Evolutionary conservation across 2,888 invertebrate genomes (phyloP).

Genomic region (Tupiocoris notatus): DNA sequence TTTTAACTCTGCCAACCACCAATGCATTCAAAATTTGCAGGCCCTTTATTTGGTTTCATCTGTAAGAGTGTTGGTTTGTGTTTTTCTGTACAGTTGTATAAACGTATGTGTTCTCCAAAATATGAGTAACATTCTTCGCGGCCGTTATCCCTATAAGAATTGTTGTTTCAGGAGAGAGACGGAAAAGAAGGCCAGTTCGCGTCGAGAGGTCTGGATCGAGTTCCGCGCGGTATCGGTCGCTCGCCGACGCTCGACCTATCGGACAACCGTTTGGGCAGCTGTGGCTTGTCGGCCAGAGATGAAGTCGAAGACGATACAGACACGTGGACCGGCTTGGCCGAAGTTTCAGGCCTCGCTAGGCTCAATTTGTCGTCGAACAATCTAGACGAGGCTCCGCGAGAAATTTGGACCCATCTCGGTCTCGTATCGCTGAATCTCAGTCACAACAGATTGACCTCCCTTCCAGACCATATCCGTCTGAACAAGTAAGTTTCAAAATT

Average conservation of each 20-base stretch:
- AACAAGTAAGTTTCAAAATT: background rate
- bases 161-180: conserved; percentile 16
- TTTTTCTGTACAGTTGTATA: too few relatives aligned
- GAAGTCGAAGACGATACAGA: conserved; percentile 16
- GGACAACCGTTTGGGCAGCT: conserved; percentile 62
- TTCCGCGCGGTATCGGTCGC: conserved; percentile 63
- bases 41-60: too few relatives aligned
- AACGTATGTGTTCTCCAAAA: too few relatives aligned
- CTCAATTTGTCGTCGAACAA: conserved; percentile 27
- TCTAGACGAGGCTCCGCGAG: conserved; percentile 13
- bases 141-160: background rate
- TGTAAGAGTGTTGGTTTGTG: too few relatives aligned
- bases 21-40: too few relatives aligned
- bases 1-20: too few relatives aligned
- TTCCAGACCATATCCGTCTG: conserved; percentile 26
- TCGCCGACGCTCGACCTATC: conserved; percentile 67
- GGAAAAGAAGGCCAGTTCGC: conserved; percentile 35
- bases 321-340: conserved; percentile 26
- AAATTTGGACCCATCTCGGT: conserved; percentile 31
- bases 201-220: conserved; percentile 49
- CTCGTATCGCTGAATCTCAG: conserved; percentile 36
- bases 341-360: conserved; percentile 25
- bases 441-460: conserved; percentile 23
- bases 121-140: too few relatives aligned
- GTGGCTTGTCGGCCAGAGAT: background rate